phyloP scores from a whole-genome alignment of 1,140 invertebrate species.

The Zophobas atratus region DNA sequence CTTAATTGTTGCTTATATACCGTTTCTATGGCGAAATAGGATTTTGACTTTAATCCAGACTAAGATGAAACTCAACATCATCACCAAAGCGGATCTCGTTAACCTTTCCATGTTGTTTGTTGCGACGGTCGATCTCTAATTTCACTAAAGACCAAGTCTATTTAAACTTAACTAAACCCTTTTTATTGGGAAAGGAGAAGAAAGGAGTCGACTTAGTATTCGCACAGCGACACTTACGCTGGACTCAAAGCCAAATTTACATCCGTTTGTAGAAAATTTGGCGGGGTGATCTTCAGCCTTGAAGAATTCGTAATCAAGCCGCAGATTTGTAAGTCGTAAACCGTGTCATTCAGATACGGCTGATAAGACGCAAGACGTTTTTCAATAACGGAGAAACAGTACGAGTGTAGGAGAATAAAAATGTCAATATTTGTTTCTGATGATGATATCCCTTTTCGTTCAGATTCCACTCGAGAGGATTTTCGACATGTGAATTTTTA shows the following conservation, averaged over 20 bases:
- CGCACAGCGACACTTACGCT: constrained; percentile 17
- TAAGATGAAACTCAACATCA: constrained; percentile 25
- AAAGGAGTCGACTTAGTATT: constrained; percentile 19
- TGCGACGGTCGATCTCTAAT: constrained; percentile 23
- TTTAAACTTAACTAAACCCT: constrained; percentile 40
- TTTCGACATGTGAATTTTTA: no score
- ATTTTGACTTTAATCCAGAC: constrained; percentile 29
- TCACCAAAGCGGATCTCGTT: constrained; percentile 27
- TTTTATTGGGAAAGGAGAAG: constrained; percentile 26
- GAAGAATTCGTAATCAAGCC: constrained; percentile 7
- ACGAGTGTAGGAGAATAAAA: no score
- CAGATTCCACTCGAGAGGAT: no score
- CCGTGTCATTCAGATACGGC: no score
- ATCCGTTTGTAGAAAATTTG: constrained; percentile 26
- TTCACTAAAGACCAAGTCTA: constrained; percentile 33
- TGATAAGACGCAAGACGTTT: no score
- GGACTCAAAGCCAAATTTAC: constrained; percentile 36
- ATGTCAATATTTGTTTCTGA: no score
- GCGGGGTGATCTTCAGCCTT: background rate
- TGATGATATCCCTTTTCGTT: no score
- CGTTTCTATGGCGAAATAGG: constrained; percentile 9
- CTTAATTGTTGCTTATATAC: constrained; percentile 20
- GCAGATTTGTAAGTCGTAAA: background rate
- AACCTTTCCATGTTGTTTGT: constrained; percentile 31
- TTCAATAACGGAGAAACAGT: no score